Evolutionary conservation across 2,888 invertebrate species (phyloP).

Genomic region (Drosophila dives): DNA sequence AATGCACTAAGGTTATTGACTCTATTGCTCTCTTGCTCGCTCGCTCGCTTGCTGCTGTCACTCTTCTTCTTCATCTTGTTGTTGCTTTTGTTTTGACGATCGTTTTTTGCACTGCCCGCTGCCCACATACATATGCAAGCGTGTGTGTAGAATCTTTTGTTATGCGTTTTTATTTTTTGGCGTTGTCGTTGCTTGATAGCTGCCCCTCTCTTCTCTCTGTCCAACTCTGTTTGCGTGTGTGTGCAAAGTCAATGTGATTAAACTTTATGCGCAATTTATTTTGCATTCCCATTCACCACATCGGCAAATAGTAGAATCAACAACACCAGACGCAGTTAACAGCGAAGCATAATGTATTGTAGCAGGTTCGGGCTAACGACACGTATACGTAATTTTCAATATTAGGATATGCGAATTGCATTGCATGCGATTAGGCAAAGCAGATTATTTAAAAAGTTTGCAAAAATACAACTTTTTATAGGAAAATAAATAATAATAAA

Average conservation of each 20-base stretch:
- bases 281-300: constrained; percentile 77
- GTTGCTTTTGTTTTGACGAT: constrained; percentile 30
- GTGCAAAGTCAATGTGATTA: constrained; percentile 82
- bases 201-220: constrained; percentile 29
- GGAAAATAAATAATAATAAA: not conserved
- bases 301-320: constrained; percentile 56
- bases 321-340: constrained; percentile 24
- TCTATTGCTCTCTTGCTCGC: constrained; percentile 39
- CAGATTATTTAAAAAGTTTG: not conserved
- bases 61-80: constrained; percentile 8
- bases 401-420: constrained; percentile 37
- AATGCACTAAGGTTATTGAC: constrained; percentile 83
- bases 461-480: not conserved
- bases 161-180: constrained; percentile 75
- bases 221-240: constrained; percentile 21
- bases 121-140: constrained; percentile 30
- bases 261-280: constrained; percentile 84
- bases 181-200: constrained; percentile 57
- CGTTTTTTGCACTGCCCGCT: constrained; percentile 69
- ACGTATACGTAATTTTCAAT: constrained; percentile 57
- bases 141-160: constrained; percentile 70
- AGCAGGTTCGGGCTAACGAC: constrained; percentile 55
- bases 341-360: constrained; percentile 39
- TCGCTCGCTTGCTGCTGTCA: not conserved
- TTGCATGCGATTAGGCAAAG: constrained; percentile 30